Conservation (phyloP, 1,140 invertebrate genomes). For the Lepidurus couesii region DNA sequence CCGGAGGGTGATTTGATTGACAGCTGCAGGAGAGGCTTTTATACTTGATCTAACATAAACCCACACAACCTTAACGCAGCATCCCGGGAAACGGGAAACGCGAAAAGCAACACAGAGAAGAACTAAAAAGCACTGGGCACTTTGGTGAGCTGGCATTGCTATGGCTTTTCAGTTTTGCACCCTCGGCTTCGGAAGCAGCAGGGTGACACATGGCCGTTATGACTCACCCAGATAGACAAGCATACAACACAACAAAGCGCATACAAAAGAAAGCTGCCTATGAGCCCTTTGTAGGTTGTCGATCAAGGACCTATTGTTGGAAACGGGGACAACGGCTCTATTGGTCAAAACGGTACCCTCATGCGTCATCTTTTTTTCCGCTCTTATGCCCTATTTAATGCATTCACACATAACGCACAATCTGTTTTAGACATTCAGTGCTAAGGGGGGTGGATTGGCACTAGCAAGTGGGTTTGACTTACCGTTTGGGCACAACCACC, state of each 20-base stretch:
- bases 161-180: not conserved
- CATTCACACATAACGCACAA: constrained; percentile 2
- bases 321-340: not conserved
- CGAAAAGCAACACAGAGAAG: not conserved
- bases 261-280: not conserved
- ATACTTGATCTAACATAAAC: not conserved
- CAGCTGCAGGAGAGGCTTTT: not conserved
- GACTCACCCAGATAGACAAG: not conserved
- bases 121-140: not conserved
- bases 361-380: not conserved
- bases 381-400: not conserved
- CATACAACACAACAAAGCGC: not conserved
- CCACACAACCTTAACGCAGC: too few relatives aligned
- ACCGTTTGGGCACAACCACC: constrained; percentile 3
- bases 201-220: constrained; percentile 9
- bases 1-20: not conserved
- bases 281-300: not conserved
- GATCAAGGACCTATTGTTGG: not conserved
- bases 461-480: not conserved
- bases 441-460: not conserved
- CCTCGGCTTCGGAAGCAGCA: not conserved
- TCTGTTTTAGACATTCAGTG: not conserved
- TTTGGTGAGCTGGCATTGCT: not conserved
- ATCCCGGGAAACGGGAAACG: too few relatives aligned
- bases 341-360: not conserved